Evolutionary conservation across 1,140 invertebrate species (phyloP).

Genomic region (Macrotrachela quadricornifera): DNA sequence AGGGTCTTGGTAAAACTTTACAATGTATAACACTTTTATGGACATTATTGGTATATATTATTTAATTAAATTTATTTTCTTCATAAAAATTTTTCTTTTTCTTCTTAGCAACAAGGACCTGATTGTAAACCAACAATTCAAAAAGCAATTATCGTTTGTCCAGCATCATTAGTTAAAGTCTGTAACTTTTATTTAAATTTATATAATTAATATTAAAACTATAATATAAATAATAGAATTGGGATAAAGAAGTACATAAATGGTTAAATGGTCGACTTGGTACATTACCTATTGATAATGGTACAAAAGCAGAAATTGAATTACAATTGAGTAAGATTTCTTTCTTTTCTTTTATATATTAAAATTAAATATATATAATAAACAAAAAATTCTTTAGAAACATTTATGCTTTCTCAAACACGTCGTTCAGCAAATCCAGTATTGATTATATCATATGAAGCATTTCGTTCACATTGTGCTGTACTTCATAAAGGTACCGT

Average conservation of each 20-base stretch:
- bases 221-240: conserved; percentile 43
- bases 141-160: conserved; percentile 81
- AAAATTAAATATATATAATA: neutral
- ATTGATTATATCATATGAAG: conserved; percentile 94
- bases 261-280: conserved; percentile 68
- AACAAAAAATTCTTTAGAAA: conserved; percentile 15
- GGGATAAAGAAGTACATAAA: conserved; percentile 94
- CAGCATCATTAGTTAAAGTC: conserved; percentile 78
- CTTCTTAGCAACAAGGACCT: conserved; percentile 33
- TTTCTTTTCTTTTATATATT: conserved; percentile 36
- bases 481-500: conserved; percentile 63
- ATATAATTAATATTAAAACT: neutral
- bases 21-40: conserved; percentile 91
- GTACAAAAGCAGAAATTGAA: conserved; percentile 66
- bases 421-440: conserved; percentile 51
- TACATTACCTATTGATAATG: conserved; percentile 69
- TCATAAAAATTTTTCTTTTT: neutral
- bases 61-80: neutral
- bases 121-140: conserved; percentile 53
- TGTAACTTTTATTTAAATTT: neutral
- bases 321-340: conserved; percentile 50
- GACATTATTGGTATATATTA: conserved; percentile 49
- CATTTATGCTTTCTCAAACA: conserved; percentile 31
- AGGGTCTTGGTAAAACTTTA: conserved; percentile 69
- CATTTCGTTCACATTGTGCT: conserved; percentile 62